Percentiles rank a stretch among this genome's conserved stretches.
These are phyloP conservation scores for Blastobasis lacticolella DNA, from an alignment of 2,888 invertebrate species.

Conservation along the genomic window DNA sequence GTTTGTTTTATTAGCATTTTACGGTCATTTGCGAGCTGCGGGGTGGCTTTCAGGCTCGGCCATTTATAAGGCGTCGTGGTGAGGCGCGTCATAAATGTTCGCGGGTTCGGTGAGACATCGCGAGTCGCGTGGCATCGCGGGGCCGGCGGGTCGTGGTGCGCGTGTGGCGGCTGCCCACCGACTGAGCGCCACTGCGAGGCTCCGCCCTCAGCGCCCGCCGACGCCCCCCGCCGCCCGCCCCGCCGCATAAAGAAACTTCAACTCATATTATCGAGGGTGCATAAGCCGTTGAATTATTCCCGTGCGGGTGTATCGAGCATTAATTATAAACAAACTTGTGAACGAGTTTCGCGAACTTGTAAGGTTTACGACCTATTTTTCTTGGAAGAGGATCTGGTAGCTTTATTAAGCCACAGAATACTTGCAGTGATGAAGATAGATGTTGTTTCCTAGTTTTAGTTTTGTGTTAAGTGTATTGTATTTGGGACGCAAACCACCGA, in stretches of 20 bases:
- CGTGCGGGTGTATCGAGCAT: slow-evolving; percentile 55
- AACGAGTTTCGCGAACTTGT: slow-evolving; percentile 36
- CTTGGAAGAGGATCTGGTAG: not conserved
- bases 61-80: slow-evolving; percentile 60
- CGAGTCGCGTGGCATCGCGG: slow-evolving; percentile 60
- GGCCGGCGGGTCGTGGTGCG: slow-evolving; percentile 38
- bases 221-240: slow-evolving; percentile 54
- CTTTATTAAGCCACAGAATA: no score
- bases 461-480: no score
- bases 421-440: no score
- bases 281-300: slow-evolving; percentile 65
- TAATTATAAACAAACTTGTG: slow-evolving; percentile 57
- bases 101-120: slow-evolving; percentile 57
- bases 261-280: slow-evolving; percentile 69
- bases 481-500: no score
- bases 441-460: no score
- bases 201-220: slow-evolving; percentile 55
- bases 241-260: slow-evolving; percentile 67
- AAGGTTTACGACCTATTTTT: slow-evolving; percentile 15
- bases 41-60: slow-evolving; percentile 55
- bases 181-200: slow-evolving; percentile 54
- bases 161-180: slow-evolving; percentile 67
- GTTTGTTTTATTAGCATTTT: slow-evolving; percentile 69
- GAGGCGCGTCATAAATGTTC: slow-evolving; percentile 67
- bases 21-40: slow-evolving; percentile 47